Base-by-base conservation (phyloP, 2,888 invertebrate genomes). In the Exocentrus adspersus region DNA sequence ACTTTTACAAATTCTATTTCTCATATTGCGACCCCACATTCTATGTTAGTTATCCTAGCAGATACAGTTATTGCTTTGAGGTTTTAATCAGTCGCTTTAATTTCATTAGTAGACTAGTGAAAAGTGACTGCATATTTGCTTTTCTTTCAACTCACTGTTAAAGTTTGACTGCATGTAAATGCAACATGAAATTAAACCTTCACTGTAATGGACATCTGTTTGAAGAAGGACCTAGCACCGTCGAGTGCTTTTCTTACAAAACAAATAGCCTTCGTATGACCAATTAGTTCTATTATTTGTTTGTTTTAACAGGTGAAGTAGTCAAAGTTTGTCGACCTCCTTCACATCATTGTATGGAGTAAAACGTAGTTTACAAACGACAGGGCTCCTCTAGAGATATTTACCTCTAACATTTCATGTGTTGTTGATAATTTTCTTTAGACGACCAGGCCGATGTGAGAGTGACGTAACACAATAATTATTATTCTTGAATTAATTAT, bases 331-430 rank as follows among this genome's bases (percentile, higher is more conserved):
- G 54, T 54, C 54, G 54, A 54, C 54, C 54, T 24, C 20, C 43
- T 41, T 43, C 43, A 5, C 28, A 14, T 14, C 28, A 37, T 19
- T 20, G 43, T 20, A 43, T 42, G 43, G 41, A 41, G 21, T 48
- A 24, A 21, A 21, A 42, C 14, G 42, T 53, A 53, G 21, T 41
- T 24, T 10, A 7, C 5, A n/a, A n/a, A n/a, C n/a, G n/a, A n/a
- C n/a, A n/a, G n/a, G 3, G n/a, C 48, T 48, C 24, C 48, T 21
- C 20, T 21, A 37, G 54, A 60, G 59, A 50, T 65, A 62, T 65
- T 65, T 65, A 45, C 51, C 54, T 65, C 62, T 51, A 59, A 62
- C 54, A 58, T 65, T 59, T 59, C 59, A 52, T 28, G 54, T 54
- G 61, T 59, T 56, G 62, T 53, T 62, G 54, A 62, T 62, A 59